Evolutionary conservation across 2,113 vertebrate species (phyloP).

Genomic region (Hiodon tergisus): DNA sequence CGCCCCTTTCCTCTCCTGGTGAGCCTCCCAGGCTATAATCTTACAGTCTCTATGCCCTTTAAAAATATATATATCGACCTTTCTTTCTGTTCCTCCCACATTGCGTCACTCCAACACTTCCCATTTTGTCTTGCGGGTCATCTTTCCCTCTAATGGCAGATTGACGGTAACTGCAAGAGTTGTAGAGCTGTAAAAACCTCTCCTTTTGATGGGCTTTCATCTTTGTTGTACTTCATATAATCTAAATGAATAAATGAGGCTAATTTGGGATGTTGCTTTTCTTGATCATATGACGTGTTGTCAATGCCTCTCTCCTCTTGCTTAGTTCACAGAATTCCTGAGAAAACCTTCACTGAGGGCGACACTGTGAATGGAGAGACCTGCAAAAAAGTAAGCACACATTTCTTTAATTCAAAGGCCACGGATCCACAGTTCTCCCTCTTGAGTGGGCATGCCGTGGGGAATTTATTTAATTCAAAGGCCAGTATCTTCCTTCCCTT

Average conservation of each 20-base stretch:
- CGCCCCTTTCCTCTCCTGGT: conserved; percentile 77
- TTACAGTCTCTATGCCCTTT: background rate
- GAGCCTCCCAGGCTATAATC: conserved; percentile 11
- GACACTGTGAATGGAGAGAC: conserved; percentile 47
- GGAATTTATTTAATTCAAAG: no score
- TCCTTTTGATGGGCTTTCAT: conserved; percentile 7
- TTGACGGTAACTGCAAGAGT: background rate
- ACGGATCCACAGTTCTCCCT: no score
- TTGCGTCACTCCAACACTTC: no score
- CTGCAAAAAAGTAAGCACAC: conserved; percentile 67
- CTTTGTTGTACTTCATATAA: conserved; percentile 14
- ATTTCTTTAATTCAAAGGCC: no score
- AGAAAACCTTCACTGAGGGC: conserved; percentile 51
- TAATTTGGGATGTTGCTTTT: background rate
- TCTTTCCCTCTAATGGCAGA: background rate
- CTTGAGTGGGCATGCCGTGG: no score
- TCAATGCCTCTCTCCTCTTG: background rate
- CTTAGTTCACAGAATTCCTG: conserved; percentile 62
- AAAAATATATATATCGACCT: background rate
- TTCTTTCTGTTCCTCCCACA: background rate
- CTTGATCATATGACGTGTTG: background rate
- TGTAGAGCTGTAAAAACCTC: background rate
- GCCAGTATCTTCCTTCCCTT: no score
- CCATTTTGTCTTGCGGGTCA: background rate
- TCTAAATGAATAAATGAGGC: background rate